These are phyloP conservation scores for Pachypsylla venusta DNA, from an alignment of 1,140 invertebrate species.

Conservation along the genomic window DNA sequence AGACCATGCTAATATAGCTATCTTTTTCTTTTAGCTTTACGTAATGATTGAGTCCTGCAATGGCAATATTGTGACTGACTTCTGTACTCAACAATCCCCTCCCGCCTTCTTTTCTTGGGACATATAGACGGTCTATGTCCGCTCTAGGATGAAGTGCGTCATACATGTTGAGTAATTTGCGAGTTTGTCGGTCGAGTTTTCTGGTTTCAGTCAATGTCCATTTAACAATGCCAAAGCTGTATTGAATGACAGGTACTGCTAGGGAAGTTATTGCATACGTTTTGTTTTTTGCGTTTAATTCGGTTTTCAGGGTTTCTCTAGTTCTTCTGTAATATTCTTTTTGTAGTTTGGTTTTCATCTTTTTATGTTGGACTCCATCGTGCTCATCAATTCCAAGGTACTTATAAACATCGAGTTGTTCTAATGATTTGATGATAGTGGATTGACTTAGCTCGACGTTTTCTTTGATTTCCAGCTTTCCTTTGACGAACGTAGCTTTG, in stretches of 20 bases:
- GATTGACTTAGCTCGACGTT: background rate
- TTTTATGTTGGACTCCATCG: background rate
- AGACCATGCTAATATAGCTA: background rate
- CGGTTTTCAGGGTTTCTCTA: background rate
- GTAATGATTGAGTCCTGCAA: background rate
- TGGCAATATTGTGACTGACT: background rate
- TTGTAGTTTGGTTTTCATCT: conserved; percentile 1
- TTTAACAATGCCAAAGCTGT: conserved; percentile 1
- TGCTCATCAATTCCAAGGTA: background rate
- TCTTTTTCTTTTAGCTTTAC: background rate
- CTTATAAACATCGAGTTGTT: background rate
- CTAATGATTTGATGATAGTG: background rate
- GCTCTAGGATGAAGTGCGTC: background rate
- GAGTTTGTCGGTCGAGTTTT: background rate
- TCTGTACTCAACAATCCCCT: background rate
- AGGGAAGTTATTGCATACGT: background rate
- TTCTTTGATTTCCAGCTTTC: background rate
- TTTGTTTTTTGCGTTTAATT: conserved; percentile 9
- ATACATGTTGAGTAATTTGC: background rate
- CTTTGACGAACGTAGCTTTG: conserved; percentile 4
- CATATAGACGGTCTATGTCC: background rate
- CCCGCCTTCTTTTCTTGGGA: background rate
- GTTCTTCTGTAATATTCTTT: conserved; percentile 7
- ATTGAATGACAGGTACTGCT: conserved; percentile 8
- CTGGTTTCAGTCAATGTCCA: background rate